Evolutionary conservation across 1,140 invertebrate genomes (phyloP).

Genomic region (Drosophila novamexicana): DNA sequence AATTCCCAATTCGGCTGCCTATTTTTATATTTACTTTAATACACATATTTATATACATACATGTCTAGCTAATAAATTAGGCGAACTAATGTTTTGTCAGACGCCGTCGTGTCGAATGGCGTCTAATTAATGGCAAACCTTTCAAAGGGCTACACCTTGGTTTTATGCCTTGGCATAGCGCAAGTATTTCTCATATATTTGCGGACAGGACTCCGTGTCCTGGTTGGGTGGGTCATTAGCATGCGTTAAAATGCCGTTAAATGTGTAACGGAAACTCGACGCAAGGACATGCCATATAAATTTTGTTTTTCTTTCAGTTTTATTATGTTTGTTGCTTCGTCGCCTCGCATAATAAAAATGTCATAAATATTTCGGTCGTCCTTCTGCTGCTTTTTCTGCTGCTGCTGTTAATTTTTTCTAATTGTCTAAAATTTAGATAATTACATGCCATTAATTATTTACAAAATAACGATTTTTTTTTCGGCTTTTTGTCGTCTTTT

Average conservation of each 20-base stretch:
- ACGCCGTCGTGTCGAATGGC: conserved; percentile 49
- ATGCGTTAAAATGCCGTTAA: conserved; percentile 82
- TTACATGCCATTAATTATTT: conserved; percentile 82
- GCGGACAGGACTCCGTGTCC: not conserved
- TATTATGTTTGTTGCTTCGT: conserved; percentile 24
- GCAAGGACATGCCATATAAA: conserved; percentile 54
- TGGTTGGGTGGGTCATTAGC: conserved; percentile 60
- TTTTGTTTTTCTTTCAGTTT: conserved; percentile 32
- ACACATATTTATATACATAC: not conserved
- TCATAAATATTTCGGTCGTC: conserved; percentile 65
- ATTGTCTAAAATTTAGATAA: conserved; percentile 82
- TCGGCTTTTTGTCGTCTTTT: conserved; percentile 14
- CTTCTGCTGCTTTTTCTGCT: conserved; percentile 6
- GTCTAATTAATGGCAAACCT: conserved; percentile 80
- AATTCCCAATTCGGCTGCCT: conserved; percentile 26
- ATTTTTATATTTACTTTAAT: conserved; percentile 7
- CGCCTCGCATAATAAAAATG: conserved; percentile 73
- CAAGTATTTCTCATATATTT: conserved; percentile 52
- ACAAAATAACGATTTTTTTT: conserved; percentile 70
- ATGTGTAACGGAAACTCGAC: conserved; percentile 70
- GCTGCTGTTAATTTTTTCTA: conserved; percentile 77
- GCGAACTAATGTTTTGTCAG: conserved; percentile 77
- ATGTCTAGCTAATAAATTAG: conserved; percentile 67
- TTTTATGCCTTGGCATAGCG: conserved; percentile 17
- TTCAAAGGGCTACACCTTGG: conserved; percentile 78